These are phyloP conservation scores for Ctenicera cuprea DNA, from an alignment of 2,888 invertebrate genomes.

Conservation along the genomic window DNA sequence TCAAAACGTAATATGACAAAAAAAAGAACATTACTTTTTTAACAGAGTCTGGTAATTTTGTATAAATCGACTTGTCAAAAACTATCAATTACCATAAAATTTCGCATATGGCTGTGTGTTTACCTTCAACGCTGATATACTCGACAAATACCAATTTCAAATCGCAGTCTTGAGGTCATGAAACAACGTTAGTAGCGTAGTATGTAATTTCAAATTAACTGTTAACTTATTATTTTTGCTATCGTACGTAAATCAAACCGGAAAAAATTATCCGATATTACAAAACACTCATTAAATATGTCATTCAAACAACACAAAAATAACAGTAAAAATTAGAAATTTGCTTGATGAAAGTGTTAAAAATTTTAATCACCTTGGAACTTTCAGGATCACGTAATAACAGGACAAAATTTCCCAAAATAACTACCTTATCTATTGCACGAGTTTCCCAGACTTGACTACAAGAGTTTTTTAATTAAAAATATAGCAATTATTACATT, in stretches of 20 bases:
- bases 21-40: not conserved
- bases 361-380: too few species aligned
- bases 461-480: too few species aligned
- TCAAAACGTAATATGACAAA: not conserved
- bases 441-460: not conserved
- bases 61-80: not conserved
- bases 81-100: constrained; percentile 8
- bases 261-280: constrained; percentile 14
- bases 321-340: not conserved
- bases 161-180: constrained; percentile 19
- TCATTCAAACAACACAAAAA: constrained; percentile 9
- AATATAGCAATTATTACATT: too few species aligned
- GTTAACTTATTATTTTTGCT: constrained; percentile 21
- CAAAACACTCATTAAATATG: constrained; percentile 14
- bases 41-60: not conserved
- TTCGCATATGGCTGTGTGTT: constrained; percentile 11
- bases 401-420: not conserved
- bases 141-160: constrained; percentile 25
- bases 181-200: constrained; percentile 11
- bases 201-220: constrained; percentile 15
- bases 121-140: constrained; percentile 6
- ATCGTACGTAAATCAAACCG: constrained; percentile 11
- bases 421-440: not conserved
- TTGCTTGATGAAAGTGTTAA: too few species aligned
- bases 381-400: not conserved